phyloP scores from a whole-genome alignment of 2,888 invertebrate genomes.

The Sinodicranocentrus sp. region DNA sequence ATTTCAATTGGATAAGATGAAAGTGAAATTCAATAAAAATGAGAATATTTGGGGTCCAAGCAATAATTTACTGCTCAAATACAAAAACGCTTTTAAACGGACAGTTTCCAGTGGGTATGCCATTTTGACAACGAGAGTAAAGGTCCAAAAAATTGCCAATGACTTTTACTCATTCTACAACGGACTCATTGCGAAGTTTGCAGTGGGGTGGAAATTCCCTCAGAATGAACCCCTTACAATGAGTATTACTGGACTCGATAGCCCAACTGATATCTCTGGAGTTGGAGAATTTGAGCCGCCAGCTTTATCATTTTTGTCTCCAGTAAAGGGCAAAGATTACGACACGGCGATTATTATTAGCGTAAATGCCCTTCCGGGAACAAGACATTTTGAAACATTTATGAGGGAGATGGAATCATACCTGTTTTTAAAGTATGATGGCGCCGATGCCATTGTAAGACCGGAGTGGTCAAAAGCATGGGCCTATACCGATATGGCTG shows the following conservation, averaged over 20 bases:
- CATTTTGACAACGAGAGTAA: constrained; percentile 23
- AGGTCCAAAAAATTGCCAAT: constrained; percentile 40
- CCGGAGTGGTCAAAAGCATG: constrained; percentile 66
- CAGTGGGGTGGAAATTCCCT: constrained; percentile 27
- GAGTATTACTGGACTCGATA: constrained; percentile 24
- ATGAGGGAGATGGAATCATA: constrained; percentile 48
- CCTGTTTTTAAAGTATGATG: constrained; percentile 33
- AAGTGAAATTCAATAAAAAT: constrained; percentile 40
- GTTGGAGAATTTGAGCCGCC: constrained; percentile 45
- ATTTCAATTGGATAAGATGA: constrained; percentile 6
- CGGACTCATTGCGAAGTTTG: constrained; percentile 10
- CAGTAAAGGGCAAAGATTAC: constrained; percentile 3
- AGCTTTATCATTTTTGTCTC: constrained; percentile 40
- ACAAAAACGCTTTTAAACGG: constrained; percentile 37
- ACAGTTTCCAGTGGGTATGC: constrained; percentile 49
- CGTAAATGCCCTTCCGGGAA: constrained; percentile 35
- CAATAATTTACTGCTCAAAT: constrained; percentile 37
- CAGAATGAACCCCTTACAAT: constrained; percentile 40
- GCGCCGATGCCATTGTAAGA: constrained; percentile 31
- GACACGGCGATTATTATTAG: constrained; percentile 35
- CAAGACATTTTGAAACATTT: constrained; percentile 30
- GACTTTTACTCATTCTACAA: constrained; percentile 34
- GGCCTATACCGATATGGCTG: constrained; percentile 31
- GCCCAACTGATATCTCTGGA: constrained; percentile 30
- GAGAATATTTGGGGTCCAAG: constrained; percentile 61